A percentile compares a stretch with the other conserved stretches of the same genome.
phyloP scores from a whole-genome alignment of 2,888 invertebrate genomes.

The Trachelus iudaicus region DNA sequence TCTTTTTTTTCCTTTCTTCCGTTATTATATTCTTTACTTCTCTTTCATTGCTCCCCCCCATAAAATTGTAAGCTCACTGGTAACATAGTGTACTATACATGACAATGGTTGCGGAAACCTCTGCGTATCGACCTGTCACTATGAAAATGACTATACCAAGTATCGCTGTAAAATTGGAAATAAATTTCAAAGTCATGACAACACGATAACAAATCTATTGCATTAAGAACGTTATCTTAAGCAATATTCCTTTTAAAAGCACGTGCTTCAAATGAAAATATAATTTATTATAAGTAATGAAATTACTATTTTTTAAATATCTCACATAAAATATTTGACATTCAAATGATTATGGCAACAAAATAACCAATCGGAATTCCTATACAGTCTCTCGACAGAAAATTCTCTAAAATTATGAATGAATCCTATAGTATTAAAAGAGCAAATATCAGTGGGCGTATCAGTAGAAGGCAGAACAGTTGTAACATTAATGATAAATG shows the following conservation, averaged over 20 bases:
- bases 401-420: not conserved
- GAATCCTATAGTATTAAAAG: not conserved
- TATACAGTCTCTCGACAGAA: not conserved
- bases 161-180: not conserved
- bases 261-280: not conserved
- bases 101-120: conserved; percentile 22
- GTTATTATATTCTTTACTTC: not conserved
- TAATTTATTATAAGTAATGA: not conserved
- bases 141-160: conserved; percentile 26
- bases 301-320: not conserved
- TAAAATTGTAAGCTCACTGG: not conserved
- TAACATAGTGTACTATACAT: not conserved
- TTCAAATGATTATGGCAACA: not conserved
- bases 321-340: not conserved
- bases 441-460: not conserved
- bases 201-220: not conserved
- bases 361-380: not conserved
- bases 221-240: not conserved
- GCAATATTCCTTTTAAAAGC: not conserved
- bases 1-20: not conserved
- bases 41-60: not conserved
- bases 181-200: not conserved
- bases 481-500: not conserved
- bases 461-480: not conserved
- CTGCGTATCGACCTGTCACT: conserved; percentile 30